Evolutionary conservation across 2,797 vertebrate genomes (phyloP), one percentile per base, ranked within the genome.

Genomic region (Syngnathus rostellatus): DNA sequence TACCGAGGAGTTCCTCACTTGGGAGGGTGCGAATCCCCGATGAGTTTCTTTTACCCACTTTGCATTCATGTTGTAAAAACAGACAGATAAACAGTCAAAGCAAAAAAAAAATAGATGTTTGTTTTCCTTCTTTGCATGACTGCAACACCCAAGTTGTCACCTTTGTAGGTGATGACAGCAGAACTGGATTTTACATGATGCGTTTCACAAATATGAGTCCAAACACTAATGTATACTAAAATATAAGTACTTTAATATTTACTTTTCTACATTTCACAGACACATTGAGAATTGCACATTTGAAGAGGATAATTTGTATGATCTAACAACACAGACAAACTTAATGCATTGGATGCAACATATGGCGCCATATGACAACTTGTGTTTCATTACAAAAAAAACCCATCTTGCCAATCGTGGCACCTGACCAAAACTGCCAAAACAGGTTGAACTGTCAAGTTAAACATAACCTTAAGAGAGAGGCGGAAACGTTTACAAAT

Each of bases 161-260:
- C 73, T 67, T 57, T 46, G 51, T 58, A 74, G 71, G 69, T 71
- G 72, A 73, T 66, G 66, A 72, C 64, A 82, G 41, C 53, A 57
- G 70, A 23, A 5, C 50, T 50, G 64, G 6, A 7, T 40, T 39
- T 8, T 50, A 60, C 21, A 21, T 23, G 11, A 14, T 43, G 2
- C 11, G 9, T 45, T 46, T 46, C 5, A 3, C 37, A 61, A 61
- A 61, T 61, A 62, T 1, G 5, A 65, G 39, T 58, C 31, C 55
- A 6, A 57, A 66, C 61, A 59, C 39, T 50, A 69, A 11, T 71
- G 51, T 83, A 59, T 88, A 86, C 86, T 76, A 88, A 91, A 92
- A 87, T 92, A 92, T 11, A 82, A 92, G 59, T 48, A 81, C 88
- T 86, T 92, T 91, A 91, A 90, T 92, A 85, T 74, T 83, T 79